These are phyloP conservation scores for Oenanthe oenanthe DNA, from an alignment of 2,113 vertebrate genomes.

Conservation along the genomic window DNA sequence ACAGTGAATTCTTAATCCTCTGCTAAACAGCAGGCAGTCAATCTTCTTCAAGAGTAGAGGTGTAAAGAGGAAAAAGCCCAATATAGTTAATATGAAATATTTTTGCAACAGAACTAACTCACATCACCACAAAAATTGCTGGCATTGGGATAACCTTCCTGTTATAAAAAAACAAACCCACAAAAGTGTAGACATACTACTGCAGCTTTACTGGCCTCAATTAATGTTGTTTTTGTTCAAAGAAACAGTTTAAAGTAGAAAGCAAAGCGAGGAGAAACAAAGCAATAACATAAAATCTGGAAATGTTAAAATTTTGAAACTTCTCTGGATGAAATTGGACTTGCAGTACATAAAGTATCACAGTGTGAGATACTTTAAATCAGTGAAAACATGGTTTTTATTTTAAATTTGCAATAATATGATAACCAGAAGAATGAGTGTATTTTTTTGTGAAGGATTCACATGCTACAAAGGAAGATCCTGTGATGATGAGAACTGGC, in stretches of 20 bases:
- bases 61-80: neutral
- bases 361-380: neutral
- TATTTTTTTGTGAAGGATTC: neutral
- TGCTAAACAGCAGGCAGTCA: conserved; percentile 12
- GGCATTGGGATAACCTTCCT: neutral
- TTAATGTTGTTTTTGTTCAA: neutral
- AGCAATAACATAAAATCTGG: neutral
- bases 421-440: neutral
- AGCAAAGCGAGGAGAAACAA: neutral
- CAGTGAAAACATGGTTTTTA: neutral
- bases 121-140: neutral
- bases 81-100: neutral
- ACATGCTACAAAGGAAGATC: neutral
- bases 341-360: neutral
- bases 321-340: neutral
- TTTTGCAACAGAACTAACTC: neutral
- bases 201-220: neutral
- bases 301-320: neutral
- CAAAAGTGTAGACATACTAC: neutral
- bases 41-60: neutral
- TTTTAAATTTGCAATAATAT: neutral
- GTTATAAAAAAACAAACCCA: neutral
- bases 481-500: neutral
- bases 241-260: neutral
- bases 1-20: conserved; percentile 44